Base-by-base conservation (phyloP, 2,797 vertebrate species). In the Acrossocheilus fasciatus region DNA sequence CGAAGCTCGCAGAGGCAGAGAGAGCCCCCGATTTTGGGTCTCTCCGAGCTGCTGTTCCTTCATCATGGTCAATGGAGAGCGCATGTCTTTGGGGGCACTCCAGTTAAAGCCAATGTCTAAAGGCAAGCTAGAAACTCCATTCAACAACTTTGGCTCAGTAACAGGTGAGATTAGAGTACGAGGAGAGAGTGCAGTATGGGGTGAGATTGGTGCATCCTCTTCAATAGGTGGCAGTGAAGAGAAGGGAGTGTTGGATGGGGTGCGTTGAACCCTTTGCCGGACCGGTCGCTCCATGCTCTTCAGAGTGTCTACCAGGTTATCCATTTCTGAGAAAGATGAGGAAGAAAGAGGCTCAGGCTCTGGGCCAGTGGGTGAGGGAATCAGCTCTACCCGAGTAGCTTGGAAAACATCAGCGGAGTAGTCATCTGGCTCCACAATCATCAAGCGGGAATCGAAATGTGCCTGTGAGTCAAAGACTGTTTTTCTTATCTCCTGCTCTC, bases 211-310 rank as follows among this genome's bases (percentile, higher is more conserved):
- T 0, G 91, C 91, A 89, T 97, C 96, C 91, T 99, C 98, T 0
- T 96, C 95, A 0, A 99, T 99, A 10, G 98, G 94, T 0, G 98
- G 95, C 87, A 99, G 93, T 0, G 95, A 94, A 0, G 93, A 92
- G 0, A 95, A 84, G 47, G 94, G 93, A 2, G 84, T 36, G 10
- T 94, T 91, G 0, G 94, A 87, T 0, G 92, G 88, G 0, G 91
- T 90, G 0, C 96, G 95, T 0, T 92, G 75, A 57, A 86, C 86
- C 77, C 96, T 94, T 0, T 89, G 94, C 81, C 95, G 97, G 86
- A 96, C 89, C 0, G 97, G 92, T n/a, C 96, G 94, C 4, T 96
- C 96, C 96, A 99, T 97, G 93, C 90, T 97, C 85, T 96, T 96
- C 41, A 99, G 93, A 0, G 97, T 98, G 85, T 98, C 97, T 91